A percentile compares a stretch with the other conserved stretches of the same genome.
Evolutionary conservation across 2,888 invertebrate species (phyloP).

Genomic region (Drosophila cyrtoloma): DNA sequence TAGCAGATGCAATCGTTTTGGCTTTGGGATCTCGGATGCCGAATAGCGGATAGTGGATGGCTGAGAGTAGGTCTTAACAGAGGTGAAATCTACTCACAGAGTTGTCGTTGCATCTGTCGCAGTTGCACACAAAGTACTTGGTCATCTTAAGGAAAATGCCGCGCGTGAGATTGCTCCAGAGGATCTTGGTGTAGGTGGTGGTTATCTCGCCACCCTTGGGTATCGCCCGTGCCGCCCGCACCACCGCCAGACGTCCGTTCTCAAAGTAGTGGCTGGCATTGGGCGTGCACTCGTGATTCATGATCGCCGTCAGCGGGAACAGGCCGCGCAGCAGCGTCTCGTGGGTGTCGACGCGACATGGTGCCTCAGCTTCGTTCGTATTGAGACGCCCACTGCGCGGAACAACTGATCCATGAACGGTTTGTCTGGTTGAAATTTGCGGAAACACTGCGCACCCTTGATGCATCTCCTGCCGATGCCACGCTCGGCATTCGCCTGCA

Average conservation of each 20-base stretch:
- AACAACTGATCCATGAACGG: constrained; percentile 81
- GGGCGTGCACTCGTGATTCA: constrained; percentile 90
- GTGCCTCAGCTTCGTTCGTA: constrained; percentile 85
- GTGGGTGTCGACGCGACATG: constrained; percentile 77
- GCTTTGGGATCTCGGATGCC: neutral
- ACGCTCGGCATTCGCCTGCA: constrained; percentile 84
- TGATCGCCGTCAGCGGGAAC: constrained; percentile 89
- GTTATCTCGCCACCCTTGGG: constrained; percentile 89
- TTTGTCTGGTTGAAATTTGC: constrained; percentile 83
- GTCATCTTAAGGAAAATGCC: constrained; percentile 87
- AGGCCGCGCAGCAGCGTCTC: constrained; percentile 87
- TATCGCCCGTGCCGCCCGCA: constrained; percentile 88
- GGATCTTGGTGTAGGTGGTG: constrained; percentile 89
- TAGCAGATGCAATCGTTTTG: neutral
- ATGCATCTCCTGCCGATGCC: constrained; percentile 83
- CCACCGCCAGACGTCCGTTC: constrained; percentile 87
- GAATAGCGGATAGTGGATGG: neutral
- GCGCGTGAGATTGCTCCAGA: constrained; percentile 90
- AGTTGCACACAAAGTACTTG: constrained; percentile 90
- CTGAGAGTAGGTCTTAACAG: neutral
- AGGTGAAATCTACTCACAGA: constrained; percentile 87
- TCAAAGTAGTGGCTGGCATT: constrained; percentile 90
- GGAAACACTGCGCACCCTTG: constrained; percentile 83
- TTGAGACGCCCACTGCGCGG: constrained; percentile 84
- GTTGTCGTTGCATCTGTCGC: constrained; percentile 89